Conservation (phyloP, 2,888 invertebrate species). For the Lasioglossum marginatum region DNA sequence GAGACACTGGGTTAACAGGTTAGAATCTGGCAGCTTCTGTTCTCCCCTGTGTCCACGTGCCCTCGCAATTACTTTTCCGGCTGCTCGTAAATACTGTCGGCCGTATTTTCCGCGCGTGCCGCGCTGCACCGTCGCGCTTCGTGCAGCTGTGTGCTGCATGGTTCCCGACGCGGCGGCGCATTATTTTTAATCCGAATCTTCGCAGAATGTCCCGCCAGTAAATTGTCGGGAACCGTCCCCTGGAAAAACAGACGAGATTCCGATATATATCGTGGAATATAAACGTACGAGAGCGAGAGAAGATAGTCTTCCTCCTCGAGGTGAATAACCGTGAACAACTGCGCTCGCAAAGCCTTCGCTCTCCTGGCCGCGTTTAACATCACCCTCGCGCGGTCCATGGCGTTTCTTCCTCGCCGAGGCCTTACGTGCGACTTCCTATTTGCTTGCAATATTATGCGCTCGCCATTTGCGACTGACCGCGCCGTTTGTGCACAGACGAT, state of each 20-base stretch:
- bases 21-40: background rate
- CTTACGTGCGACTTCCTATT: background rate
- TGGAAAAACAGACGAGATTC: slow-evolving; percentile 8
- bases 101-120: slow-evolving; percentile 11
- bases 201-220: slow-evolving; percentile 3
- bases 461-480: background rate
- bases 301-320: slow-evolving; percentile 9
- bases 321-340: slow-evolving; percentile 25
- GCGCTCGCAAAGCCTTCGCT: slow-evolving; percentile 20
- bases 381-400: background rate
- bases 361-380: background rate
- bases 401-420: background rate
- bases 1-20: slow-evolving; percentile 1
- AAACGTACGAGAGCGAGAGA: background rate
- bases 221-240: background rate
- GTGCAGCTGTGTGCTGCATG: background rate
- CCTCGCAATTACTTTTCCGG: background rate
- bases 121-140: background rate
- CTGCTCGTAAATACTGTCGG: slow-evolving; percentile 12
- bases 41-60: background rate
- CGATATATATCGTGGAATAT: slow-evolving; percentile 10
- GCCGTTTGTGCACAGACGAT: no score
- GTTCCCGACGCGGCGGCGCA: background rate
- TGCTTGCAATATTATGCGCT: background rate
- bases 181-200: slow-evolving; percentile 22